Evolutionary conservation across 92 coral and sea anemone species (phyloP).

Genomic region (Epizoanthus illoricatus): DNA sequence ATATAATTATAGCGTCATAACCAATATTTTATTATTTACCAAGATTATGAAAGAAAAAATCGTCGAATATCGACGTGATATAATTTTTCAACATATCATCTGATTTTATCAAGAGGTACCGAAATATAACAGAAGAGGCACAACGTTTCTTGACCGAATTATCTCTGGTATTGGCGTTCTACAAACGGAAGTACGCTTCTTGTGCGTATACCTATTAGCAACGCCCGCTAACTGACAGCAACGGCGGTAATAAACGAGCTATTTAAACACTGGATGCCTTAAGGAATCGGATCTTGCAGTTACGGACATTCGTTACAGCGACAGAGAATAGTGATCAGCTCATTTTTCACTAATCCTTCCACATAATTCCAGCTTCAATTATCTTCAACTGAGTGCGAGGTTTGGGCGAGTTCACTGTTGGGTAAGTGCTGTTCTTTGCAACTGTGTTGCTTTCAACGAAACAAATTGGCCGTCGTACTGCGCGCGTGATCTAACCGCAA

Average conservation of each 20-base stretch:
- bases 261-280: background rate
- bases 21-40: background rate
- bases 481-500: slow-evolving; percentile 11
- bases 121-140: slow-evolving; percentile 1
- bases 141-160: background rate
- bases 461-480: background rate
- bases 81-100: background rate
- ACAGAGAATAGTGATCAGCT: background rate
- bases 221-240: background rate
- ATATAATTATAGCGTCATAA: background rate
- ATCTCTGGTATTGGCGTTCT: background rate
- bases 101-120: background rate
- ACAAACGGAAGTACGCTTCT: background rate
- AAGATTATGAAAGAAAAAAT: background rate
- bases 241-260: background rate
- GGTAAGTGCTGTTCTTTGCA: background rate
- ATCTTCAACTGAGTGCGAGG: background rate
- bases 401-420: background rate
- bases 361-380: background rate
- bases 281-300: background rate
- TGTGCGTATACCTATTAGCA: background rate
- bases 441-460: background rate
- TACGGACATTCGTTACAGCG: background rate
- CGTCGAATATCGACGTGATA: background rate
- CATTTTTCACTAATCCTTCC: background rate